Evolutionary conservation across 2,888 invertebrate genomes (phyloP), one percentile per base, ranked within the genome.

Genomic region (Eretmocerus hayati): DNA sequence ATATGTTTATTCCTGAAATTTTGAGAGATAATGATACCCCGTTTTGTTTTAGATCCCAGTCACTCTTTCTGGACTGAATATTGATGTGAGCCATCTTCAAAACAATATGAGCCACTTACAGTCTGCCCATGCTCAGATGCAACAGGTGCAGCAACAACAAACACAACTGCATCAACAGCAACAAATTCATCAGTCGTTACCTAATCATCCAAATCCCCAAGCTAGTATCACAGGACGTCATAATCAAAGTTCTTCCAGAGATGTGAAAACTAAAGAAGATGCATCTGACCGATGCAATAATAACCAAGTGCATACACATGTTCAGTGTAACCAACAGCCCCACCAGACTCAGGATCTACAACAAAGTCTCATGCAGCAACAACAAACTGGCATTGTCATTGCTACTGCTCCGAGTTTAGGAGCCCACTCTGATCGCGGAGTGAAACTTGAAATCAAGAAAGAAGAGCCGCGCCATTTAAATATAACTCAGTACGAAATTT

Each of bases 231-330:
- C 62, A 56, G 59, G 58, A 32, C 56, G 58, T 21, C 67, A 63
- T 33, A 65, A 62, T 57, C 69, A 62, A 53, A 65, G 52, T 46
- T 50, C 62, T 36, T 66, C 65, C 45, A 61, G 67, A 23, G 66
- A 70, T 41, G 21, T 79, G 73, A 63, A 80, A 76, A 60, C 78
- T 48, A 63, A 64, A 50, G 66, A 70, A 49, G 67, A 71, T 51
- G 60, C 65, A 42, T 65, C 69, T 43, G 69, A 69, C 43, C 64
- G 65, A 38, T 68, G 69, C 56, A 66, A 65, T 53, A 66, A 68
- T 46, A 70, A 67, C 62, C 72, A 72, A 54, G 70, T 71, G 22
- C 71, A 71, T 56, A 70, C 71, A 58, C 71, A 71, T 58, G 69
- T 69, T 72, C 41, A 39, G 15, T 15, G 70, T 67, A 56, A 75